Evolutionary conservation across 2,113 vertebrate genomes (phyloP), one percentile per base, ranked within the genome.

Genomic region (Grammomys surdaster): DNA sequence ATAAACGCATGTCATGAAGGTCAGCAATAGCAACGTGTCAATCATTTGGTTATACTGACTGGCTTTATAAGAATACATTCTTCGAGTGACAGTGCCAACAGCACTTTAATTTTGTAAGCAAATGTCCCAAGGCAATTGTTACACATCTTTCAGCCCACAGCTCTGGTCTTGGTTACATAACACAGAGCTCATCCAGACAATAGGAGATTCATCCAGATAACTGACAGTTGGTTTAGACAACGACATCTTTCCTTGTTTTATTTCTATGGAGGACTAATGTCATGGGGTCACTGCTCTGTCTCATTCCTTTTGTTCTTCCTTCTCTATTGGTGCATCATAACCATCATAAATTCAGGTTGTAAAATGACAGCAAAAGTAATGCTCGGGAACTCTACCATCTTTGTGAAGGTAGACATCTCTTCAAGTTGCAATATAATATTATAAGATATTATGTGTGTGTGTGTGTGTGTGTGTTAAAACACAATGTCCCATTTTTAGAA

Each of bases 81-180:
- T 95, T 95, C 89, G 28, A 92, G 84, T 48, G 36, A 90, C 89
- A 51, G 86, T 65, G 33, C 33, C 26, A 43, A 70, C 9, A 94
- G 48, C 17, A 81, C 36, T 73, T 19, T 88, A 80, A 77, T 86
- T 94, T 90, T 92, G 67, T 85, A 33, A 94, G 19, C 5, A 84
- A 85, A 91, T 88, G 31, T 95, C 26, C 69, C 43, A 14, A 94
- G 70, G 65, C 36, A 81, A 28, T 0, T 3, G 48, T 58, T 48
- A 69, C 10, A 14, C 26, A 17, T 54, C 28, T 95, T 31, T 70
- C 77, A 80, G 80, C 70, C 84, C 70, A 90, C 65, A 90, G 46
- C n/a, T 54, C n/a, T 0, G 81, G 5, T 28, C 40, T 84, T 36
- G 1, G 11, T 56, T 67, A n/a, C 1, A 72, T 43, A 82, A 90